Base-by-base conservation (phyloP, 2,113 vertebrate genomes). In the Thymallus thymallus region DNA sequence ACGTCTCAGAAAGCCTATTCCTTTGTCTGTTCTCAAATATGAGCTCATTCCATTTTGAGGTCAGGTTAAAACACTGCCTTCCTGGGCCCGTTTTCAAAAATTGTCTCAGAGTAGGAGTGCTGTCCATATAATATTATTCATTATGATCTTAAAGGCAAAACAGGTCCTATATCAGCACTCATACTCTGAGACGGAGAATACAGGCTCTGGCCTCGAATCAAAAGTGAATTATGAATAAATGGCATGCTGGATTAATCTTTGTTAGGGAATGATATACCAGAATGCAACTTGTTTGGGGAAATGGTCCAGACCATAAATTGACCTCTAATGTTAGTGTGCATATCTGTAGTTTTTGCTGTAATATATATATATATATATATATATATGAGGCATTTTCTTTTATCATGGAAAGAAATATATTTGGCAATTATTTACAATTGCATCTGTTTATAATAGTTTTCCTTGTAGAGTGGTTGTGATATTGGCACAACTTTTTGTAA, bases 291-390 rank as follows among this genome's bases (percentile, higher is more conserved):
- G 79, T n/a, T 55, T 51, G 26, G 66, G 56, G 60, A 45, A 58
- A 51, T 9, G 20, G 76, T 80, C 56, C 61, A 67, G 68, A 7
- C 71, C 55, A 78, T 79, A 72, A 71, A 75, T 73, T 88, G 81
- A 84, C 81, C 82, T 84, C 84, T 83, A 80, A 80, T 87, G 81
- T 86, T 84, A 84, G 84, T 87, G 76, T 92, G 90, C 91, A 92
- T 90, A 92, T 92, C 84, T 92, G 89, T 91, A 90, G 90, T 89
- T 91, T 90, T 84, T 87, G 84, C 85, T 92, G 91, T 92, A 92
- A 87, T 82, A 92, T 29, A 65, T 93, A 92, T 90, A 87, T 91
- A 92, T n/a, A n/a, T n/a, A 87, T 82, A 92, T 29, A 65, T 93
- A 92, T 90, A 87, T 91, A 92, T n/a, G 88, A 90, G 86, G 88